Base-by-base conservation (phyloP, 30 jellyfish, hydroid and myxozoan species). In the Clytia hemisphaerica region DNA sequence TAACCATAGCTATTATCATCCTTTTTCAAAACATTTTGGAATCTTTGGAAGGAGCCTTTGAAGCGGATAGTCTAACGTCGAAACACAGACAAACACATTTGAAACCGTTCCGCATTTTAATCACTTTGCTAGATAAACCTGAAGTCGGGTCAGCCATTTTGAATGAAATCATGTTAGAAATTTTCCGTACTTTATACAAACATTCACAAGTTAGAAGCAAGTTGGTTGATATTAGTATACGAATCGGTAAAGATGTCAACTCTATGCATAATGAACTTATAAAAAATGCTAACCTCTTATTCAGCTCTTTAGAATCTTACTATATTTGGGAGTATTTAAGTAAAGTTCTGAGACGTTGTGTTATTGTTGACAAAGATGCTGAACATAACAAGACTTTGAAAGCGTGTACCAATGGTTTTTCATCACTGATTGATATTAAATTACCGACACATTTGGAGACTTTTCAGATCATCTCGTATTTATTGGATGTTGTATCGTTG, bases 61-160 rank as follows among this genome's bases (percentile, higher is more conserved):
- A 32, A 4, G n/a, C 28, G 36, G n/a, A 2, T 16, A 27, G 36
- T 37, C 18, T 57, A 2, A 24, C 81, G 19, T 19, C 24, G 12
- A 21, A 45, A 28, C 42, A 44, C 40, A 44, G 71, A 50, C 50
- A 31, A 5, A 18, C 27, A 0, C 79, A 76, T 26, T 61, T 88
- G 67, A 88, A 81, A 50, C 97, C 97, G 26, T 80, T 88, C 57
- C 92, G 97, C 10, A 80, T 88, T 24, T 66, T 88, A 42, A 74
- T 88, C 55, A 88, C 95, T 34, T 40, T 88, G 71, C 80, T 88
- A 45, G 97, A 88, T 51, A 88, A 80, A 60, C 97, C 97, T 0
- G 97, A 88, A 58, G 84, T 88, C 21, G 97, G 97, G 1, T 80
- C 97, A 3, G 73, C 82, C 4, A 71, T 88, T 2, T 44, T 88